Evolutionary conservation across 37 sponge, comb jelly and placozoan species (phyloP).

Genomic region (Beroe forskalii): DNA sequence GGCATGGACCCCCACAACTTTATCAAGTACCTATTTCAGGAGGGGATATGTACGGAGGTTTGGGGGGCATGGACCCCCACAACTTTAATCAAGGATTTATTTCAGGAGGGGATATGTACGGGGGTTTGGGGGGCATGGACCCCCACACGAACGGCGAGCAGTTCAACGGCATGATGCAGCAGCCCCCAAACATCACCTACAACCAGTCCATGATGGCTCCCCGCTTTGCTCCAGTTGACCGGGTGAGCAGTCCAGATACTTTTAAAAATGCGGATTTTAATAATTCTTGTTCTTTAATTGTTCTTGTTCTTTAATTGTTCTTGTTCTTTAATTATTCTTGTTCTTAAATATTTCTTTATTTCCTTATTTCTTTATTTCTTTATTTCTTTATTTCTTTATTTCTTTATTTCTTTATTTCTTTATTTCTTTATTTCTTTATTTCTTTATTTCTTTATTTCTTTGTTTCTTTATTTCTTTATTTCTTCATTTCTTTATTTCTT

Average conservation of each 20-base stretch:
- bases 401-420: no score
- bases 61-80: constrained; percentile 16
- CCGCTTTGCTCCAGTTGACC: not conserved
- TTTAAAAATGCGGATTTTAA: not conserved
- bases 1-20: constrained; percentile 15
- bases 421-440: no score
- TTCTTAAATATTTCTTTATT: no score
- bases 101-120: not conserved
- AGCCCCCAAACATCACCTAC: not conserved
- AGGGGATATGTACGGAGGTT: not conserved
- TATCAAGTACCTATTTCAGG: no score
- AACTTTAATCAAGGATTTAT: no score
- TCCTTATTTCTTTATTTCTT: no score
- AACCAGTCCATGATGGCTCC: constrained; percentile 32
- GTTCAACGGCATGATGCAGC: constrained; percentile 57
- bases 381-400: no score
- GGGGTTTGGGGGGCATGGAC: not conserved
- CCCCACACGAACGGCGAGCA: constrained; percentile 11
- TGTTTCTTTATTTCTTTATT: no score
- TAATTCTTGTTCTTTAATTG: not conserved
- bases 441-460: no score
- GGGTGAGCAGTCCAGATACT: constrained; percentile 24
- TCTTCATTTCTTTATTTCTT: no score
- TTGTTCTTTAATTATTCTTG: no score
- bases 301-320: no score